Evolutionary conservation across 2,888 invertebrate genomes (phyloP).

Genomic region (Euproctis similis): DNA sequence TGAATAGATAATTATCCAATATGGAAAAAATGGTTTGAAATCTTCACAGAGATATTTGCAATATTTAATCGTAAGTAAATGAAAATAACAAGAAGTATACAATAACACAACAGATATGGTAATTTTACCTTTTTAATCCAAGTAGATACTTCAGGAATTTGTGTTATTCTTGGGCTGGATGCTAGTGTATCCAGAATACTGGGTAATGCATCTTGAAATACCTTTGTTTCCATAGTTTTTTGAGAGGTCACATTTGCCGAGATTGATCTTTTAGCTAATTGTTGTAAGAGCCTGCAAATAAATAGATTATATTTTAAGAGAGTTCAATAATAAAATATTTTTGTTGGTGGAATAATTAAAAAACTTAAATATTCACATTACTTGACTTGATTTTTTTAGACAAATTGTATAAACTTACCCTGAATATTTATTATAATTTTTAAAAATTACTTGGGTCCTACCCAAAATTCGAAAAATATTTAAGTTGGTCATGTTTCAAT

Average conservation of each 20-base stretch:
- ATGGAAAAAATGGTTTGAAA: too few relatives aligned
- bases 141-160: conserved; percentile 42
- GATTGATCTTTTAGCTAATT: conserved; percentile 15
- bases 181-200: conserved; percentile 39
- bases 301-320: too few relatives aligned
- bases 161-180: conserved; percentile 34
- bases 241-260: conserved; percentile 44
- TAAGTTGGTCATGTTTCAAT: conserved; percentile 34
- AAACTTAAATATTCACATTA: neutral
- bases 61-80: too few relatives aligned
- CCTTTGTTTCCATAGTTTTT: conserved; percentile 44
- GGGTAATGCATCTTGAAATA: conserved; percentile 50
- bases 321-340: too few relatives aligned
- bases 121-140: conserved; percentile 50
- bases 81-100: too few relatives aligned
- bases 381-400: too few relatives aligned
- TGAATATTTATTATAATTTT: conserved; percentile 13
- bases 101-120: too few relatives aligned
- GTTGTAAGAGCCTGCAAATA: conserved; percentile 13
- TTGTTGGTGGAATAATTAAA: too few relatives aligned
- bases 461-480: conserved; percentile 28
- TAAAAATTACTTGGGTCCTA: conserved; percentile 24
- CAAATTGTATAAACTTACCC: conserved; percentile 25
- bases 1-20: too few relatives aligned
- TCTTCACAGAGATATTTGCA: too few relatives aligned